phyloP scores from a whole-genome alignment of 1,140 invertebrate genomes.

The Gyrodactylus salaris region DNA sequence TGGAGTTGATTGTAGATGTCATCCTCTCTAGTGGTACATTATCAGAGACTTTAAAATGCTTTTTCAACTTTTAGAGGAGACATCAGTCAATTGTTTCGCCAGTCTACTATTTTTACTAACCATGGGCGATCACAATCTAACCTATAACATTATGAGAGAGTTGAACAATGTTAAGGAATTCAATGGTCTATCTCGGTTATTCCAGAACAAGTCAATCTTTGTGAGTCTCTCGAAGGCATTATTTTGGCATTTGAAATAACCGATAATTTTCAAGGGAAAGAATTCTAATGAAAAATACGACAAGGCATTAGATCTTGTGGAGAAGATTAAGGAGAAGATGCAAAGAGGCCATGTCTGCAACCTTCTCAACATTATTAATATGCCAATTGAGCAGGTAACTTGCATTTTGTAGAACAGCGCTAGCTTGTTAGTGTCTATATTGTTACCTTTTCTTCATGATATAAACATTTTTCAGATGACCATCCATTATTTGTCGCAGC shows the following conservation, averaged over 20 bases:
- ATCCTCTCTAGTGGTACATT: no score
- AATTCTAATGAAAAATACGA: neutral
- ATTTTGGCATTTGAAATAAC: neutral
- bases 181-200: neutral
- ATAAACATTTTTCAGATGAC: neutral
- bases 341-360: neutral
- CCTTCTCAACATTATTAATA: neutral
- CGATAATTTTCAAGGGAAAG: neutral
- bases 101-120: neutral
- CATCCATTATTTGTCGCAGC: neutral
- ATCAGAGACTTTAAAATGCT: no score
- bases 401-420: neutral
- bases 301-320: neutral
- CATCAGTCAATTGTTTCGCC: neutral
- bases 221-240: no score
- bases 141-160: neutral
- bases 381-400: neutral
- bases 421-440: no score
- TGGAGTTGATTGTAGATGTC: no score
- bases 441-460: no score
- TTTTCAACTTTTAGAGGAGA: neutral
- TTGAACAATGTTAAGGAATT: neutral
- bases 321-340: neutral
- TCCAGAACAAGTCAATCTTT: neutral
- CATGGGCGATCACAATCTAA: neutral